Evolutionary conservation across 2,888 invertebrate genomes (phyloP), one percentile per base, ranked within the genome.

Genomic region (Drosophila nigritarsus): DNA sequence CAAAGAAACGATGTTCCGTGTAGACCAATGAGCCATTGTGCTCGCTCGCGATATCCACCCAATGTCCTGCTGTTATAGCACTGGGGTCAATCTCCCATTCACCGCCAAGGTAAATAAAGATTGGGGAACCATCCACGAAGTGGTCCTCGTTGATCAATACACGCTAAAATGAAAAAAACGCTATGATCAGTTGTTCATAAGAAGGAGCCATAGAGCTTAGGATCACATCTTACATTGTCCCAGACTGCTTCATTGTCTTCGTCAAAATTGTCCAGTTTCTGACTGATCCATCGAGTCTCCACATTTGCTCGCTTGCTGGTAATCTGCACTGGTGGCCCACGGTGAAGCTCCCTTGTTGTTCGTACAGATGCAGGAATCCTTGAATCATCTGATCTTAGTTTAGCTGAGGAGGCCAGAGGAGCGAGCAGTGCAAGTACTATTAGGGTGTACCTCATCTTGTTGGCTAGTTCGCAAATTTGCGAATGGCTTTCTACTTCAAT

Each of bases 261-360:
- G 82, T 95, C 94, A 78, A 95, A 95, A 84, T 95, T 94, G 83
- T 88, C 95, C 2, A 95, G 75, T 1, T 94, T 94, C 92, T 95
- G 94, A 2, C 89, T 82, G 51, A 95, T 93, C 94, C 94, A 95
- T 1, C 82, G 75, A 7, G 78, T 77, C 59, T 86, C 48, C 11
- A 86, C 78, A 62, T 77, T 78, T 27, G 75, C 59, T 15, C 75
- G 67, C 7, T 30, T 48, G 15, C 13, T 61, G 9, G 9, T 59
- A 1, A 32, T 20, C 15, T 55, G 38, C 2, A 53, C 7, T 11
- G 77, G 80, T 6, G 86, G 88, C 0, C 69, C 72, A 29, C 87
- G 72, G 30, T 77, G 62, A 11, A 88, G 42, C 4, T 79, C 51
- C 18, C 60, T 65, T 0, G 81, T 13, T 0, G 72, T 54, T 61